A percentile compares a stretch with the other conserved stretches of the same genome.
Evolutionary conservation across 1,140 invertebrate genomes (phyloP).

Genomic region (Procambarus virginalis): DNA sequence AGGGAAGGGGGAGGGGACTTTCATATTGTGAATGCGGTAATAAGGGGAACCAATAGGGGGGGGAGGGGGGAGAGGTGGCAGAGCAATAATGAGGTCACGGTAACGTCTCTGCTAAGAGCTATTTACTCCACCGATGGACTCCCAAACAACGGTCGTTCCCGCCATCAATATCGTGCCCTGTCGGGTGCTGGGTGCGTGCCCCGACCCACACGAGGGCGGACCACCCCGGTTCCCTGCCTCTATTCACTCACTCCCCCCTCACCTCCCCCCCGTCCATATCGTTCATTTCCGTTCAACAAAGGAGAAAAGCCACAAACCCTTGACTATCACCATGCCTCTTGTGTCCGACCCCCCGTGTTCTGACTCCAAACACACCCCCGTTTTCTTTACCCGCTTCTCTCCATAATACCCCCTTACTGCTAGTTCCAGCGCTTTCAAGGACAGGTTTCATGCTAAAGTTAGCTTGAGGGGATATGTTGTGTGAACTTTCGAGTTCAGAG

Average conservation of each 20-base stretch:
- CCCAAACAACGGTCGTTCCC: neutral
- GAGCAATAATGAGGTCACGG: neutral
- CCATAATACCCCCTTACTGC: neutral
- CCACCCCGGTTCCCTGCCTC: neutral
- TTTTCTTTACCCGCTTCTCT: neutral
- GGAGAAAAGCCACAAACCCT: constrained; percentile 54
- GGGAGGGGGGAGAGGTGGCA: neutral
- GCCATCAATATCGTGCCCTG: constrained; percentile 6
- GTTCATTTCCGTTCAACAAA: constrained; percentile 48
- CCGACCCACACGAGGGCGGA: too few relatives aligned
- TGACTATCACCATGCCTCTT: constrained; percentile 39
- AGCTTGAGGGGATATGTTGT: neutral
- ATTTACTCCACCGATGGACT: neutral
- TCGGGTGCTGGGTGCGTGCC: neutral
- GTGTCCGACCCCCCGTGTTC: constrained; percentile 8
- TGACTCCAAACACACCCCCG: neutral
- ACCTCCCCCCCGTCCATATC: constrained; percentile 3
- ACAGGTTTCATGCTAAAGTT: neutral
- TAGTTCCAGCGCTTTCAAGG: neutral
- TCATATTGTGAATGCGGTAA: too few relatives aligned
- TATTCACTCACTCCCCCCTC: neutral
- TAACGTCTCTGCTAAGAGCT: neutral
- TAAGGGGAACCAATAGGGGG: neutral
- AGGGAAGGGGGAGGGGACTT: neutral
- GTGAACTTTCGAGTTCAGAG: neutral